These are phyloP conservation scores for Delichon dasypus DNA, from an alignment of 2,797 vertebrate genomes.

Conservation along the genomic window DNA sequence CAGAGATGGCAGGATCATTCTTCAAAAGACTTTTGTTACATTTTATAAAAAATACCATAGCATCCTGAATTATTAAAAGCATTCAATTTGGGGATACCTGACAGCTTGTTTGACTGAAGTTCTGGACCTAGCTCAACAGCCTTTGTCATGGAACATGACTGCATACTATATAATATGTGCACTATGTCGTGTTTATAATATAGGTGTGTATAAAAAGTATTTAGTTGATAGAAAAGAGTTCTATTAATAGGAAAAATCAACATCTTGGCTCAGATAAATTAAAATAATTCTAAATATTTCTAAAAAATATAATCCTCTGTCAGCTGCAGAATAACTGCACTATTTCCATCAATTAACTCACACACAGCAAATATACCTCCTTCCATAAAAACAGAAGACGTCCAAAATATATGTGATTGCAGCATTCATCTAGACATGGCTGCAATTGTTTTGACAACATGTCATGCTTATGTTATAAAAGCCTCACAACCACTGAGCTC, in stretches of 20 bases:
- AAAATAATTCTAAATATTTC: conserved; percentile 32
- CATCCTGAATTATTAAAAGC: neutral
- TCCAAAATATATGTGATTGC: neutral
- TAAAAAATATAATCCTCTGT: neutral
- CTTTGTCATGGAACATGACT: neutral
- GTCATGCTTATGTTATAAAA: neutral
- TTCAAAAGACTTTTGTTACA: conserved; percentile 30
- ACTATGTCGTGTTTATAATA: neutral
- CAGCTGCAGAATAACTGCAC: neutral
- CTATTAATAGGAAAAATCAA: conserved; percentile 23
- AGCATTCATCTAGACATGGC: neutral
- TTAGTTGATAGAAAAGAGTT: neutral
- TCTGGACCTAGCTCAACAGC: neutral
- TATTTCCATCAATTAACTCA: neutral
- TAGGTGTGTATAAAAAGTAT: neutral
- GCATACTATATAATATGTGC: neutral
- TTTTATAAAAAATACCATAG: neutral
- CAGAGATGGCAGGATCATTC: neutral
- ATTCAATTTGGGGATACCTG: neutral
- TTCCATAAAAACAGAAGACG: neutral
- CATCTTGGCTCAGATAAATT: neutral
- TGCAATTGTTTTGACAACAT: neutral
- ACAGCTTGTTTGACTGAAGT: conserved; percentile 36
- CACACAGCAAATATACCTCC: neutral
- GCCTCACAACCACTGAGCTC: neutral